Conservation (phyloP, 2,113 vertebrate species). For the Daboia siamensis region DNA sequence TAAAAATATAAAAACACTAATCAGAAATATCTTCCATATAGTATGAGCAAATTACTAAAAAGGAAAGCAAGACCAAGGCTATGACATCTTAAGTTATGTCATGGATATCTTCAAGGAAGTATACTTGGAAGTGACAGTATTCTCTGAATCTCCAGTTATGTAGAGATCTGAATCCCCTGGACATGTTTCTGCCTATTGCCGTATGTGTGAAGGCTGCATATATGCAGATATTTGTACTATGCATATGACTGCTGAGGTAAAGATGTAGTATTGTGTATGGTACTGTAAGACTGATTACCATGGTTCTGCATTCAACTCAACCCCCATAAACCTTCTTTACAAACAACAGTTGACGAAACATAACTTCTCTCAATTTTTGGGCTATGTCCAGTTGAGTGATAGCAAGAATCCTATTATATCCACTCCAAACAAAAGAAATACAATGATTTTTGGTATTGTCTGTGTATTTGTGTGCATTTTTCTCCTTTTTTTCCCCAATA, state of each 20-base stretch:
- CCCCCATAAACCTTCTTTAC: neutral
- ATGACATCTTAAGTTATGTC: neutral
- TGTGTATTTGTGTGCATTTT: neutral
- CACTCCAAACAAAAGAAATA: neutral
- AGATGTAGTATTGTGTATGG: neutral
- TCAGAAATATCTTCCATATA: neutral
- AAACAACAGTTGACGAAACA: neutral
- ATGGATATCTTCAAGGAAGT: neutral
- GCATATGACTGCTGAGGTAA: neutral
- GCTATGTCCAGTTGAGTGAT: neutral
- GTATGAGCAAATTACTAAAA: neutral
- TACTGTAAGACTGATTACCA: neutral
- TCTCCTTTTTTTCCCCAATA: neutral
- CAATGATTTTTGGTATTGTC: neutral
- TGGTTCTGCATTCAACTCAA: neutral
- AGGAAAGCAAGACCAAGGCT: neutral
- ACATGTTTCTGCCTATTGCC: neutral
- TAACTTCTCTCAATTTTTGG: neutral
- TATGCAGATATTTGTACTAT: neutral
- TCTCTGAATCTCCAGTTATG: neutral
- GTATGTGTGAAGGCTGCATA: neutral
- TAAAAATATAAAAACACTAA: neutral
- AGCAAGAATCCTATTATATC: neutral
- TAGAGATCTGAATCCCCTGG: neutral
- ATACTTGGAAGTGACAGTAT: neutral